phyloP scores from a whole-genome alignment of 2,797 vertebrate genomes.

The Falco peregrinus region DNA sequence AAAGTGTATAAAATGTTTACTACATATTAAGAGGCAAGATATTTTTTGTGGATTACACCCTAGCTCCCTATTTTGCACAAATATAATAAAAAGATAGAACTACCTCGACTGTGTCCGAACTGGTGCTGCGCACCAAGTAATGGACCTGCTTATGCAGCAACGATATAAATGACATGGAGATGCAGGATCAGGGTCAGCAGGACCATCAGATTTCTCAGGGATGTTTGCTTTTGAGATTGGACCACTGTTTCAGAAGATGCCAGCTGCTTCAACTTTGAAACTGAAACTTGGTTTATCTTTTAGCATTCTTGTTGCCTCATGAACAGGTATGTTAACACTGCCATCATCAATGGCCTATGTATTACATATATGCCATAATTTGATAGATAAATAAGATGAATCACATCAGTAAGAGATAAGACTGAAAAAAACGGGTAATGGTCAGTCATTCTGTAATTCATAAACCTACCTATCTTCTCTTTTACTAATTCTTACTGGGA shows the following conservation, averaged over 20 bases:
- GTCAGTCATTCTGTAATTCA: not conserved
- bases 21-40: no score
- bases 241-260: not conserved
- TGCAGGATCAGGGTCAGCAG: not conserved
- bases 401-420: not conserved
- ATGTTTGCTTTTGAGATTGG: not conserved
- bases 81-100: no score
- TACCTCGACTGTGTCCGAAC: no score
- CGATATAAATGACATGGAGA: not conserved
- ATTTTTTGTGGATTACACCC: no score
- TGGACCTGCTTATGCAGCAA: no score
- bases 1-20: no score
- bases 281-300: not conserved
- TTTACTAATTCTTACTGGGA: not conserved
- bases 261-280: not conserved
- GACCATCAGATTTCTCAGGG: not conserved
- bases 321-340: not conserved
- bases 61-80: no score
- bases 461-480: not conserved
- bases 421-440: not conserved
- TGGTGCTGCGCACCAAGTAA: no score
- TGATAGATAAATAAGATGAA: not conserved
- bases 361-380: not conserved
- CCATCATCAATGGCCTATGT: not conserved
- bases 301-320: not conserved